Conservation (phyloP, 2,797 vertebrate species). For the Ceyx erithaca region DNA sequence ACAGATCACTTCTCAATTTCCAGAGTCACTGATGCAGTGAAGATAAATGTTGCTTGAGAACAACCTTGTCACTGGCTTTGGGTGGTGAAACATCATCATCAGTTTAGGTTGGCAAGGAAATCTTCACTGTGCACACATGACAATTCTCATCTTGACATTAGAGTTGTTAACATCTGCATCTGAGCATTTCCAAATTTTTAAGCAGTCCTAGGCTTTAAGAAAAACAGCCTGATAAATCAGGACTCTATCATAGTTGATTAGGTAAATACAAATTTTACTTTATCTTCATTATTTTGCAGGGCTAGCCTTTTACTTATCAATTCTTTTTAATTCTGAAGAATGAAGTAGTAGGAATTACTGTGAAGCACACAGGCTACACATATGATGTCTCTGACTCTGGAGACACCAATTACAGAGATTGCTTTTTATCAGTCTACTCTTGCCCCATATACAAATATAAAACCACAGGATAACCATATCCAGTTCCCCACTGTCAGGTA, state of each 20-base stretch:
- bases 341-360: not conserved
- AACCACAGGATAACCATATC: not conserved
- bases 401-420: not conserved
- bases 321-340: not conserved
- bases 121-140: not conserved
- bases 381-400: not conserved
- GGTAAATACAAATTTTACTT: not conserved
- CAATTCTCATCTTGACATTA: not conserved
- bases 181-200: not conserved
- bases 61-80: constrained; percentile 46
- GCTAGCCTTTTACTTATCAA: not conserved
- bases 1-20: constrained; percentile 73
- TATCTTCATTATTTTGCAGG: not conserved
- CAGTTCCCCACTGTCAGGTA: not conserved
- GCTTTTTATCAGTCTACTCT: not conserved
- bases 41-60: constrained; percentile 61
- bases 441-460: not conserved
- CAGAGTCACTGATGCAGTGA: constrained; percentile 62
- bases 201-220: not conserved
- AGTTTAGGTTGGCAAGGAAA: constrained; percentile 42
- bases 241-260: not conserved
- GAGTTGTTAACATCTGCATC: not conserved
- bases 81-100: constrained; percentile 50
- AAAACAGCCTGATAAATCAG: not conserved
- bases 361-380: not conserved